phyloP scores from a whole-genome alignment of 2,113 vertebrate genomes.

The Hyla sarda region DNA sequence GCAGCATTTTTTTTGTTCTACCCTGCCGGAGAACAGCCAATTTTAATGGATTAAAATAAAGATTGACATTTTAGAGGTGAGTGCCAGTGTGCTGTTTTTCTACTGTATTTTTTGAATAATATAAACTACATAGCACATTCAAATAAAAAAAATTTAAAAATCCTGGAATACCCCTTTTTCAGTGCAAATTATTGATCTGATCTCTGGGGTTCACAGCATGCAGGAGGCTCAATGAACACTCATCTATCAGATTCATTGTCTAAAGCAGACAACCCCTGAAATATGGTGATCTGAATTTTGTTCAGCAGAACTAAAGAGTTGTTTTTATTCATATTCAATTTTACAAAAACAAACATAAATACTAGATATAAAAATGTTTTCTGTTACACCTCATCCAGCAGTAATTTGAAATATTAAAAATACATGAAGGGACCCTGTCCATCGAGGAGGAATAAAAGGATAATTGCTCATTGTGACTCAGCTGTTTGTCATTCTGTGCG shows the following conservation, averaged over 20 bases:
- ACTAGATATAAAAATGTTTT: background rate
- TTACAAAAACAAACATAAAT: background rate
- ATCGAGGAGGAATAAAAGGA: background rate
- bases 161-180: too few species aligned
- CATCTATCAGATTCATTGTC: background rate
- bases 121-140: too few species aligned
- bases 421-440: conserved; percentile 17
- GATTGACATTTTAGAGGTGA: too few species aligned
- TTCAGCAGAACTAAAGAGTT: too few species aligned
- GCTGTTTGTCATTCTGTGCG: conserved; percentile 32
- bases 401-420: conserved; percentile 6
- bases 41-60: too few species aligned
- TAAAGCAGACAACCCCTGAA: background rate
- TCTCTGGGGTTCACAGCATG: background rate
- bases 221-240: background rate
- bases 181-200: too few species aligned
- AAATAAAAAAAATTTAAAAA: too few species aligned
- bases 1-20: too few species aligned
- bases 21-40: too few species aligned
- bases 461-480: conserved; percentile 30
- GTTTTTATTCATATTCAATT: background rate
- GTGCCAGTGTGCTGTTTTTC: too few species aligned
- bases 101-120: too few species aligned
- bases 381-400: background rate
- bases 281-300: background rate